These are phyloP conservation scores for Fulica atra DNA, from an alignment of 2,113 vertebrate species.

Conservation along the genomic window DNA sequence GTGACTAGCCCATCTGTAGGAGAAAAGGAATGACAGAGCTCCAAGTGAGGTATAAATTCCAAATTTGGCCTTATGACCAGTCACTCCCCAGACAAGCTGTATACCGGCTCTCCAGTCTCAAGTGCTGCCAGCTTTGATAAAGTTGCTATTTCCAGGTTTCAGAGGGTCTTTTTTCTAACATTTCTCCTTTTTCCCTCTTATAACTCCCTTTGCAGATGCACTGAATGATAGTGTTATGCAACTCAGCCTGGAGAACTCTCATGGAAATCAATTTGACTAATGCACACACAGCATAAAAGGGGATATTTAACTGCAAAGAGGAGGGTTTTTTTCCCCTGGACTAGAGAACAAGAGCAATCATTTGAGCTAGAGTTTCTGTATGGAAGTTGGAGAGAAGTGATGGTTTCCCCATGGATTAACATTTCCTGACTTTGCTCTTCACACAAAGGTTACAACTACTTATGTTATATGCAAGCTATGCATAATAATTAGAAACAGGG, in stretches of 20 bases:
- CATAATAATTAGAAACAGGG: slow-evolving; percentile 68
- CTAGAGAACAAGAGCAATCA: slow-evolving; percentile 62
- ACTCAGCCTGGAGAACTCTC: slow-evolving; percentile 69
- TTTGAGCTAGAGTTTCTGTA: slow-evolving; percentile 38
- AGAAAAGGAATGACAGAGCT: not conserved
- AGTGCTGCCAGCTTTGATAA: slow-evolving; percentile 35
- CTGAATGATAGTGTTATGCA: slow-evolving; percentile 56
- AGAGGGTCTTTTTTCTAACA: not conserved
- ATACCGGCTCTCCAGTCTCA: not conserved
- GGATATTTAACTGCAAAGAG: slow-evolving; percentile 32
- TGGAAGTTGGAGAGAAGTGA: slow-evolving; percentile 23
- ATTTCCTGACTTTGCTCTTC: slow-evolving; percentile 76
- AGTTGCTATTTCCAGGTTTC: slow-evolving; percentile 32
- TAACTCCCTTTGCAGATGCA: slow-evolving; percentile 13
- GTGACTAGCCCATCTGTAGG: not conserved
- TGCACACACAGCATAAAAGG: slow-evolving; percentile 54
- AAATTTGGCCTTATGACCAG: not conserved
- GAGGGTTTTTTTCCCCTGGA: slow-evolving; percentile 9
- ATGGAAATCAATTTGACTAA: slow-evolving; percentile 75
- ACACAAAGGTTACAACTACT: slow-evolving; percentile 76
- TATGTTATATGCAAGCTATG: slow-evolving; percentile 61
- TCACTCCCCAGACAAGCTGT: not conserved
- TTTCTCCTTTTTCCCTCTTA: slow-evolving; percentile 38
- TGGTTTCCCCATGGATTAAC: slow-evolving; percentile 72
- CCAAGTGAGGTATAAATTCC: not conserved